Evolutionary conservation across 2,888 invertebrate genomes (phyloP).

Genomic region (Lumbricus terrestris): DNA sequence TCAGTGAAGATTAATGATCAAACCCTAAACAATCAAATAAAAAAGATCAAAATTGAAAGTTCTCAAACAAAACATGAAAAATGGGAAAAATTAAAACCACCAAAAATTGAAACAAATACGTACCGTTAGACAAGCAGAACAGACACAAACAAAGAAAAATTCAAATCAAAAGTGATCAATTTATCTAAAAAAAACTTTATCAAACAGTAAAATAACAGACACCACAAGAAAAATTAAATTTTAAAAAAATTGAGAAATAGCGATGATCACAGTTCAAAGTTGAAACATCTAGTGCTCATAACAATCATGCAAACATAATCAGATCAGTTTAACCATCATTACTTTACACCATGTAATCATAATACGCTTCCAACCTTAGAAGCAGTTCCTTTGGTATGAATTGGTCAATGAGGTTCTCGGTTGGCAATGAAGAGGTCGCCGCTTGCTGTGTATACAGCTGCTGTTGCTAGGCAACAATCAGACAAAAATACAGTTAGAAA

Average conservation of each 20-base stretch:
- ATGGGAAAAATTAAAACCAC: too few species aligned
- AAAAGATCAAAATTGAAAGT: too few species aligned
- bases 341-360: neutral
- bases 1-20: too few species aligned
- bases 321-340: neutral
- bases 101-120: too few species aligned
- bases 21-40: too few species aligned
- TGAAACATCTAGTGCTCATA: neutral
- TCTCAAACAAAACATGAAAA: too few species aligned
- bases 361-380: neutral
- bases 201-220: neutral
- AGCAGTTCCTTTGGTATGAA: constrained; percentile 13
- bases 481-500: neutral
- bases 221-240: neutral
- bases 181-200: too few species aligned
- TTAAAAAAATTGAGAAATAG: neutral
- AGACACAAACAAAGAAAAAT: too few species aligned
- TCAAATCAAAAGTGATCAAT: too few species aligned
- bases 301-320: too few species aligned
- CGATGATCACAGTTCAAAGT: neutral
- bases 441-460: neutral
- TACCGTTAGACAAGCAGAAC: too few species aligned
- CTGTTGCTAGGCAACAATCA: neutral
- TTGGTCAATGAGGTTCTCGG: neutral
- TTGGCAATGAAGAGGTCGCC: neutral